Percentiles rank a stretch among this genome's conserved stretches.
Conservation (phyloP, 2,113 vertebrate species). For the Chamaetylas fuelleborni region DNA sequence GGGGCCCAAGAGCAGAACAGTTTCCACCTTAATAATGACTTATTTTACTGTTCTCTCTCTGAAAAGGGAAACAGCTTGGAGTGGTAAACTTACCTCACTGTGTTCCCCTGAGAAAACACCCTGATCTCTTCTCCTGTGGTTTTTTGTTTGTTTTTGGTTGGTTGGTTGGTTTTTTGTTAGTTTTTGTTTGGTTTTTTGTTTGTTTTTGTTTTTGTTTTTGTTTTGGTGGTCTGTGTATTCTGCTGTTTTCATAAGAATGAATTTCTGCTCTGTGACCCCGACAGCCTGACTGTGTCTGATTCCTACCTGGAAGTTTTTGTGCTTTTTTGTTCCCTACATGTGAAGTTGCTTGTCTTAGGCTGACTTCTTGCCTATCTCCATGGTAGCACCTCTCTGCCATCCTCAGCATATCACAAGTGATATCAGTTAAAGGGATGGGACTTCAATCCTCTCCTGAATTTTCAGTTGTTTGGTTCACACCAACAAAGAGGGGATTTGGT, state of each 20-base stretch:
- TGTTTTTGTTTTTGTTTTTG: background rate
- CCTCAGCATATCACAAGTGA: background rate
- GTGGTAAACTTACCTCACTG: background rate
- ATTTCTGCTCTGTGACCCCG: background rate
- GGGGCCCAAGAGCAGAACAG: background rate
- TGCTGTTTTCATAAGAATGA: background rate
- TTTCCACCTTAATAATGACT: background rate
- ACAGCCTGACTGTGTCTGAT: background rate
- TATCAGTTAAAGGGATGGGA: background rate
- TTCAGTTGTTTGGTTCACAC: background rate
- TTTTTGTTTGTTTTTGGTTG: background rate
- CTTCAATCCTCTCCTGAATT: background rate
- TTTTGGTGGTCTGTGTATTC: background rate
- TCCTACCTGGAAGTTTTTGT: background rate
- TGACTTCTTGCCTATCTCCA: background rate
- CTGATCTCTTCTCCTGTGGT: background rate
- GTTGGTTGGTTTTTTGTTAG: background rate
- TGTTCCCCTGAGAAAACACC: background rate
- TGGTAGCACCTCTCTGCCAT: background rate
- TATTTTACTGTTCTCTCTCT: background rate
- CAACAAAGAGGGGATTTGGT: background rate
- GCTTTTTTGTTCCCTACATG: background rate
- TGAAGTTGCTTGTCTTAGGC: background rate
- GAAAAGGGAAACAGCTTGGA: background rate
- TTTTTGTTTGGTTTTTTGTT: background rate